A percentile compares a stretch with the other conserved stretches of the same genome.
phyloP scores from a whole-genome alignment of 2,797 vertebrate genomes.

The Rhynchotus rufescens region DNA sequence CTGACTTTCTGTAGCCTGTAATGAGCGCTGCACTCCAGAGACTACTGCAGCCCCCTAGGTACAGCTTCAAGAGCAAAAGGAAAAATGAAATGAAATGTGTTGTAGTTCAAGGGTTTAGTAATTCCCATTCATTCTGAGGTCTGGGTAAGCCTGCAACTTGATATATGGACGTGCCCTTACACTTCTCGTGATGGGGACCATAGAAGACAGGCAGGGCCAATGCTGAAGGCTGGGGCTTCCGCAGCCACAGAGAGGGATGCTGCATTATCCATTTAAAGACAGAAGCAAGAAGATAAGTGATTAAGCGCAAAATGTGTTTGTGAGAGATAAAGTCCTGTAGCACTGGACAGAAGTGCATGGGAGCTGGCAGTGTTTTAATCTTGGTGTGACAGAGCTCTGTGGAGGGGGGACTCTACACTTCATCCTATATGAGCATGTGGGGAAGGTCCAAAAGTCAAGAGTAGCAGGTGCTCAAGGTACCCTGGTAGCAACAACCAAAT shows the following conservation, averaged over 20 bases:
- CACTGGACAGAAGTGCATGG: accelerated
- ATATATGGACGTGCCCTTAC: not conserved
- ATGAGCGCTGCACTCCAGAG: not conserved
- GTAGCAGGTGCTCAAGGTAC: not conserved
- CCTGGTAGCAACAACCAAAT: not conserved
- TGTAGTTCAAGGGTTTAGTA: not conserved
- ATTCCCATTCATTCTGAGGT: not conserved
- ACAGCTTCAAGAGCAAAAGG: not conserved
- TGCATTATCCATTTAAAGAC: not conserved
- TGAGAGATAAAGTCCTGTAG: not conserved
- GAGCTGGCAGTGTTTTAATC: not conserved
- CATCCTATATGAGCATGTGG: not conserved
- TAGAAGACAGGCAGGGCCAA: not conserved
- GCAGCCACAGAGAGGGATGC: not conserved
- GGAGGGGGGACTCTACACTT: not conserved
- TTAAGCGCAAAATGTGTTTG: not conserved
- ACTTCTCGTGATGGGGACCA: not conserved
- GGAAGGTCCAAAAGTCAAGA: not conserved
- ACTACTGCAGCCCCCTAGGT: not conserved
- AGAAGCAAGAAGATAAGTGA: not conserved
- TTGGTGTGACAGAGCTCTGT: not conserved
- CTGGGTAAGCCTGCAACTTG: not conserved
- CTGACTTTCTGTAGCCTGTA: not conserved
- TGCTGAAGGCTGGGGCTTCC: not conserved
- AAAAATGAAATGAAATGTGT: not conserved